A percentile compares a stretch with the other conserved stretches of the same genome.
Evolutionary conservation across 2,888 invertebrate genomes (phyloP).

Genomic region (Exephanes ischioxanthus): DNA sequence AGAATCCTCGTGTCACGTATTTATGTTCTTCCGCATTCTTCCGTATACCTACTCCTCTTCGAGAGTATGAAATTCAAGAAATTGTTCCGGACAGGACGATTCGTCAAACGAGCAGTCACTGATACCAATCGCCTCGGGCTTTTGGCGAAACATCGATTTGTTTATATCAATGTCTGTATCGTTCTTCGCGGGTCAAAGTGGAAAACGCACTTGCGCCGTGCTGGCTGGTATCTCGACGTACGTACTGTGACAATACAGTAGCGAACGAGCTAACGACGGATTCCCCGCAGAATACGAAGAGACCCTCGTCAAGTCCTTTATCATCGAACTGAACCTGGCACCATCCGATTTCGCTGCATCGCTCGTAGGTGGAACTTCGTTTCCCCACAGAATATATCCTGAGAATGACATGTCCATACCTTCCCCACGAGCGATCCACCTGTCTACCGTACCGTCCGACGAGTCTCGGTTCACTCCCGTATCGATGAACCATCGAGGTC

Average conservation of each 20-base stretch:
- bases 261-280: constrained; percentile 50
- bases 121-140: constrained; percentile 22
- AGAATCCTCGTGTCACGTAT: not conserved
- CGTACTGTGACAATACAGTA: not conserved
- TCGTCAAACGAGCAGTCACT: constrained; percentile 24
- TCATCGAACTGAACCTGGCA: constrained; percentile 65
- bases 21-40: not conserved
- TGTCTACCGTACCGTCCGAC: constrained; percentile 1
- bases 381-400: constrained; percentile 24
- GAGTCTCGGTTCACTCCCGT: not conserved
- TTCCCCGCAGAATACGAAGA: constrained; percentile 65
- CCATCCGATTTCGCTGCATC: constrained; percentile 57
- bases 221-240: constrained; percentile 7
- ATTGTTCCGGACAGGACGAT: constrained; percentile 8
- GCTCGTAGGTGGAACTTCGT: constrained; percentile 43
- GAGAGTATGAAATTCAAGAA: constrained; percentile 21
- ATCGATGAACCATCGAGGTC: not conserved
- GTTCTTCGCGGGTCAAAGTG: constrained; percentile 20
- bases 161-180: constrained; percentile 25
- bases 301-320: constrained; percentile 74
- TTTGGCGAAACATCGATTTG: constrained; percentile 26
- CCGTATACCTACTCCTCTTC: not conserved
- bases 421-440: not conserved
- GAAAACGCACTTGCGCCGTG: constrained; percentile 36
- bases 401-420: constrained; percentile 1